Conservation (phyloP, 2,797 vertebrate genomes). For the Acridotheres tristis region DNA sequence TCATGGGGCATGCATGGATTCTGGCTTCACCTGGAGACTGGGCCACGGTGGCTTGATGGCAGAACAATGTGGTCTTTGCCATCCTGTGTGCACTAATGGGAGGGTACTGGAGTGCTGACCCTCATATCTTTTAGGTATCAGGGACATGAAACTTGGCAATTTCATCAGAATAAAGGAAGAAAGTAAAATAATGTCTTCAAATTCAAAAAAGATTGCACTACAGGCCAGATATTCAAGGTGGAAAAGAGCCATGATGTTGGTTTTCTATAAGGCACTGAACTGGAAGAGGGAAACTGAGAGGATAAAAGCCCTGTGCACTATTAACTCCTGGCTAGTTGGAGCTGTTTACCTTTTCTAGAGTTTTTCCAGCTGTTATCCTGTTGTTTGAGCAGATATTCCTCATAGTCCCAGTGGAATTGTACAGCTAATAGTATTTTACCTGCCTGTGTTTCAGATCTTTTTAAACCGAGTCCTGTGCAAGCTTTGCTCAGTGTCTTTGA, state of each 20-base stretch:
- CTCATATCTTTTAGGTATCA: background rate
- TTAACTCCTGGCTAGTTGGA: background rate
- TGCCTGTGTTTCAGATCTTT: background rate
- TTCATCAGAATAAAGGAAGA: background rate
- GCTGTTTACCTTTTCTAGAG: background rate
- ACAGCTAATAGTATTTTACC: conserved; percentile 1
- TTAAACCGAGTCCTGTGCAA: background rate
- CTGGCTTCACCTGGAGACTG: background rate
- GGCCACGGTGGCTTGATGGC: background rate
- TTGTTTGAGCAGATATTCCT: conserved; percentile 30
- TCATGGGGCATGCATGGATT: accelerated
- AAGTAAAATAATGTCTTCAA: background rate
- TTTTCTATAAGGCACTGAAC: background rate
- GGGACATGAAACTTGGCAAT: background rate
- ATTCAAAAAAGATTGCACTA: background rate
- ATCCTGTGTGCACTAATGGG: accelerated
- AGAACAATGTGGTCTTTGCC: background rate
- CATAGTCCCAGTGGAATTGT: background rate
- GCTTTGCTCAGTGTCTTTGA: background rate
- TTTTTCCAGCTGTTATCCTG: background rate
- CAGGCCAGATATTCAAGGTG: background rate
- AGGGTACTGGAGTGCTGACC: background rate
- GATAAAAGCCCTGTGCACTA: background rate
- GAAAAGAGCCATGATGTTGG: background rate
- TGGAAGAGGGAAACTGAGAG: background rate